Conservation (phyloP, 2,888 invertebrate genomes). For the Dasysyrphus albostriatus region DNA sequence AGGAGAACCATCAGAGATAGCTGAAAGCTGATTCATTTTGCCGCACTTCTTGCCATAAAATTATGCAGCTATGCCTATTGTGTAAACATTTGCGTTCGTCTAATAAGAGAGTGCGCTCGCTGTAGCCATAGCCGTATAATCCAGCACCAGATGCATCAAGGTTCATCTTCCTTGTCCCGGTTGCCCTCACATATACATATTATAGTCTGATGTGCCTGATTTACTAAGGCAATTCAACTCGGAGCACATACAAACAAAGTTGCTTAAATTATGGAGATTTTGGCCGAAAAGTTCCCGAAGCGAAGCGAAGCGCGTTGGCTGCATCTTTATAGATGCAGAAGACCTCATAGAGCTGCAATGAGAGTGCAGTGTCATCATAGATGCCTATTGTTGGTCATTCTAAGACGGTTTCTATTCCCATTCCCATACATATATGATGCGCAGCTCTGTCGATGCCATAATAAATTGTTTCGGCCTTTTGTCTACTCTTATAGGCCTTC, state of each 20-base stretch:
- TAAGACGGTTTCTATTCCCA: constrained; percentile 62
- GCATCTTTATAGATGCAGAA: background rate
- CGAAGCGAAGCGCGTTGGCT: constrained; percentile 9
- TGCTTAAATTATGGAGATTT: constrained; percentile 67
- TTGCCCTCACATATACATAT: constrained; percentile 34
- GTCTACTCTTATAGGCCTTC: constrained; percentile 14
- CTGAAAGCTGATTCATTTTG: constrained; percentile 44
- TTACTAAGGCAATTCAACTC: constrained; percentile 68
- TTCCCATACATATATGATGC: constrained; percentile 47
- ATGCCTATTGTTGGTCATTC: constrained; percentile 60
- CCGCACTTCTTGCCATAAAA: constrained; percentile 62
- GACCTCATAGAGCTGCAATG: constrained; percentile 23
- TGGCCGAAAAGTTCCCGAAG: constrained; percentile 30
- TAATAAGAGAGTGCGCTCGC: constrained; percentile 56
- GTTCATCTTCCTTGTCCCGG: constrained; percentile 21
- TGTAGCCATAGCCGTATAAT: background rate
- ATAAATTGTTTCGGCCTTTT: constrained; percentile 67
- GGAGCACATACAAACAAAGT: constrained; percentile 14
- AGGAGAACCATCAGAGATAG: background rate
- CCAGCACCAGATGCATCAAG: constrained; percentile 41
- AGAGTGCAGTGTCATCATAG: constrained; percentile 54
- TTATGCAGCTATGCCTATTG: constrained; percentile 74
- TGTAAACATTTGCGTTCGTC: constrained; percentile 73
- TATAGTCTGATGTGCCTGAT: constrained; percentile 57
- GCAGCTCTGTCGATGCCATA: constrained; percentile 42